These are phyloP conservation scores for Epizoanthus scotinus DNA, from an alignment of 92 coral and sea anemone genomes.

Conservation along the genomic window DNA sequence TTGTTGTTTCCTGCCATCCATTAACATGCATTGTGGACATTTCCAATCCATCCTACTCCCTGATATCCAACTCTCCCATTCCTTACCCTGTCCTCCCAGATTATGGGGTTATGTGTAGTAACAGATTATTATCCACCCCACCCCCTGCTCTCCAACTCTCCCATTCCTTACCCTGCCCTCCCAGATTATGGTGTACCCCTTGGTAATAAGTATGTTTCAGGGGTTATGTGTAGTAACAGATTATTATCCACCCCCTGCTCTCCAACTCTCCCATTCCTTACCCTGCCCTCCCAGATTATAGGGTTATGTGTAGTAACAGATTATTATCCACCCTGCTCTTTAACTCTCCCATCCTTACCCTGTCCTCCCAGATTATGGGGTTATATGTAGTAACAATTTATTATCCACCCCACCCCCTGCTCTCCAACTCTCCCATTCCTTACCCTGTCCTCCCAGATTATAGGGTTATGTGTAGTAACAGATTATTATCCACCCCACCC, in stretches of 20 bases:
- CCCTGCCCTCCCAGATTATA: background rate
- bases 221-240: constrained; percentile 46
- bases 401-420: background rate
- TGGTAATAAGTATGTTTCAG: constrained; percentile 35
- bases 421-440: background rate
- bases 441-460: background rate
- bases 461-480: too few species aligned
- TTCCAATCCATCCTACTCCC: background rate
- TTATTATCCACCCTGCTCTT: too few species aligned
- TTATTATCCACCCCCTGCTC: constrained; percentile 6
- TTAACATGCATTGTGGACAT: background rate
- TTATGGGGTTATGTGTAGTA: too few species aligned
- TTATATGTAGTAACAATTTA: too few species aligned
- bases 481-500: too few species aligned
- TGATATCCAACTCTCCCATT: too few species aligned
- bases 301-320: too few species aligned
- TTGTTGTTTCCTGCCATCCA: background rate
- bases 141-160: background rate
- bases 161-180: too few species aligned
- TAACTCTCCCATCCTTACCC: background rate
- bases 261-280: background rate
- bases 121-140: too few species aligned
- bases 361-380: background rate
- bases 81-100: background rate
- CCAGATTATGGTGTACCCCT: background rate